Conservation (phyloP, 2,888 invertebrate species). For the Drosophila lutescens region DNA sequence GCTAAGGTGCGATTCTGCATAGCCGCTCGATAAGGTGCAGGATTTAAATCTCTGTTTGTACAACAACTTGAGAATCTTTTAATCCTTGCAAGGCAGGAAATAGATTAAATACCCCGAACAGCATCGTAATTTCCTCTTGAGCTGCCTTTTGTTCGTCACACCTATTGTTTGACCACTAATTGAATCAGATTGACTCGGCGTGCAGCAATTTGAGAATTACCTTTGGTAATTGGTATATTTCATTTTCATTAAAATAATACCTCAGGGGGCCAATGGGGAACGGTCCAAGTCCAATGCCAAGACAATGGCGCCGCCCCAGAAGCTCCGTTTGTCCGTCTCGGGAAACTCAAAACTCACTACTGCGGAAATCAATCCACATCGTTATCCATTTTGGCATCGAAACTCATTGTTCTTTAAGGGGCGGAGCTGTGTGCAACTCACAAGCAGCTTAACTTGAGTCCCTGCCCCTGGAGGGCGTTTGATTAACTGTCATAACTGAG, state of each 20-base stretch:
- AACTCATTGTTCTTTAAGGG: not conserved
- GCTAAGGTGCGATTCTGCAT: not conserved
- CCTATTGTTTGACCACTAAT: not conserved
- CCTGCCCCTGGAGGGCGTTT: conserved; percentile 4
- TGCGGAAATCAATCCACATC: not conserved
- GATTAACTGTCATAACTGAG: conserved; percentile 48
- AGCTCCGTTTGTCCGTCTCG: not conserved
- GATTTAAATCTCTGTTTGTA: not conserved
- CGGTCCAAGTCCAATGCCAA: no score
- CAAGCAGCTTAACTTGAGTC: not conserved
- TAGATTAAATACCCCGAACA: not conserved
- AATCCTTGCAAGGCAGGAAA: no score
- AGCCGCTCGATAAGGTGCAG: not conserved
- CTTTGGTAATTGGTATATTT: not conserved
- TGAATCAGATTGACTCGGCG: not conserved
- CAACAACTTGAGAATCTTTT: not conserved
- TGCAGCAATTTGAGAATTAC: conserved; percentile 5
- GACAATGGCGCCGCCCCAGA: not conserved
- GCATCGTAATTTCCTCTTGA: not conserved
- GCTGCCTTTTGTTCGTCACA: not conserved
- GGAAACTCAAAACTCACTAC: not conserved
- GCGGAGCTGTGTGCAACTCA: not conserved
- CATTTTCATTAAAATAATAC: not conserved
- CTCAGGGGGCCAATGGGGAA: not conserved
- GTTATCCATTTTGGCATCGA: conserved; percentile 3